phyloP scores from a whole-genome alignment of 2,797 vertebrate genomes.

The Myotis myotis region DNA sequence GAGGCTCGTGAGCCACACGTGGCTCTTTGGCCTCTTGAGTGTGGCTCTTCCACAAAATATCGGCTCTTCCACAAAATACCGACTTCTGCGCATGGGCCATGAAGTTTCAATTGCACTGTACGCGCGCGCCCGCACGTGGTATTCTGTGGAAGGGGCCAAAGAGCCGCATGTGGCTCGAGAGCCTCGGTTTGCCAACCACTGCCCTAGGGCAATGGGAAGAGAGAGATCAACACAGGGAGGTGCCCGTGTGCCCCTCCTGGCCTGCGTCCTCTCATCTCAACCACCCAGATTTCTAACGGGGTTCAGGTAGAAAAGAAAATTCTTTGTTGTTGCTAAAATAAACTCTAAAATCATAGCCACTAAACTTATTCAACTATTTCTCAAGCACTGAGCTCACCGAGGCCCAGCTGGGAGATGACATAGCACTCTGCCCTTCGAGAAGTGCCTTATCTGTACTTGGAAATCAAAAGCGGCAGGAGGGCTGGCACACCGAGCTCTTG shows the following conservation, averaged over 20 bases:
- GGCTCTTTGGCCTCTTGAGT: too few species aligned
- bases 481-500: not conserved
- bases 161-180: too few species aligned
- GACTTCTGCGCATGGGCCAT: too few species aligned
- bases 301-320: not conserved
- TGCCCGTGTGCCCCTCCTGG: fast-evolving
- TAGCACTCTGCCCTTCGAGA: not conserved
- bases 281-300: not conserved
- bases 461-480: not conserved
- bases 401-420: not conserved
- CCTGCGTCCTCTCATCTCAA: not conserved
- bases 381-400: not conserved
- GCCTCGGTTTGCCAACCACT: too few species aligned
- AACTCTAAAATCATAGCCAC: not conserved
- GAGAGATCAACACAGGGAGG: not conserved
- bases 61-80: too few species aligned
- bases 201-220: not conserved
- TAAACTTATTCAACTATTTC: not conserved
- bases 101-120: too few species aligned
- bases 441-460: not conserved
- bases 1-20: too few species aligned
- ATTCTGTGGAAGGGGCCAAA: too few species aligned
- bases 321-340: not conserved
- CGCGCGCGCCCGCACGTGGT: too few species aligned
- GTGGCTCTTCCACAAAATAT: too few species aligned